Evolutionary conservation across 2,888 invertebrate genomes (phyloP), one percentile per base, ranked within the genome.

Genomic region (Dasysyrphus tricinctus): DNA sequence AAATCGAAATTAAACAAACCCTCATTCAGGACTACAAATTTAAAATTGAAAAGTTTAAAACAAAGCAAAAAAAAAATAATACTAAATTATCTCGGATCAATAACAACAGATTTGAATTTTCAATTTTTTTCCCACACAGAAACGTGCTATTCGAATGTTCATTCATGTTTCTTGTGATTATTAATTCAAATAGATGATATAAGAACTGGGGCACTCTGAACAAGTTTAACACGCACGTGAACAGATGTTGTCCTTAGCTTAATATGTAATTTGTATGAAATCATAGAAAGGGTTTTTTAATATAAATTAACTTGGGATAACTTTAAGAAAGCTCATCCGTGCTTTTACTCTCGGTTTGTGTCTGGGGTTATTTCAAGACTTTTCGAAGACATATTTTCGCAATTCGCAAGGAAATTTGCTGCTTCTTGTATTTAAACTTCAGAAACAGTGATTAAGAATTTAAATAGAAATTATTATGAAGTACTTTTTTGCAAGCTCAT

Each of bases 91-190:
- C 63, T 74, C 6, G 69, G 65, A 85, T 85, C 85, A 85, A 85
- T 85, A 85, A 76, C 16, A 56, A 70, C 73, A 56, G 67, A 77
- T 84, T 85, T 78, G 77, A 85, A 80, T 54, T 85, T 74, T 57
- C 34, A 77, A 78, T 34, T 56, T 34, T 69, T 56, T 70, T 77
- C 81, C 74, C 85, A 83, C 80, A 69, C 61, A 61, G 12, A 59
- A 70, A 29, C 19, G 42, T 32, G 65, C 44, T 44, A 11, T 54
- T 67, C 11, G 9, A 61, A 54, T n/a, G 54, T 80, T 77, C 77
- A 80, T 85, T 85, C 77, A 80, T 77, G 80, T 32, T 80, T 69
- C 19, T 51, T 37, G 19, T 47, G 16, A 42, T 85, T 56, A 77
- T 63, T 80, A 74, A 85, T 77, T 69, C 72, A 39, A 73, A 11